These are phyloP conservation scores for Botia kubotai DNA, from an alignment of 2,797 vertebrate genomes.

Conservation along the genomic window DNA sequence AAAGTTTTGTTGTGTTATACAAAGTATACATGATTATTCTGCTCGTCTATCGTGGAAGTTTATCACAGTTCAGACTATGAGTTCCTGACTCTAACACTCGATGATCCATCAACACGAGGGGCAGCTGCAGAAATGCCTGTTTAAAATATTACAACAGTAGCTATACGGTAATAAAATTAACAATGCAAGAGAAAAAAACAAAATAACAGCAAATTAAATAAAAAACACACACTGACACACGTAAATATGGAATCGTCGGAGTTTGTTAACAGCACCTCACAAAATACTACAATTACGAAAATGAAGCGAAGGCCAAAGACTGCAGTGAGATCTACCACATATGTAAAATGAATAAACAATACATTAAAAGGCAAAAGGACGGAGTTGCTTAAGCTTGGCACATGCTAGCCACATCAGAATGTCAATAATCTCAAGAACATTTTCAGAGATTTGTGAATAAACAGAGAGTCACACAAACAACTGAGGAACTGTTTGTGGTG, in stretches of 20 bases:
- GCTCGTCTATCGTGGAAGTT: constrained; percentile 27
- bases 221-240: constrained; percentile 39
- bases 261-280: constrained; percentile 29
- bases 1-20: constrained; percentile 76
- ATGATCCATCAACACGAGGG: constrained; percentile 54
- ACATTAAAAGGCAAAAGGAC: constrained; percentile 26
- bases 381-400: constrained; percentile 5
- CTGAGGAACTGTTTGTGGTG: not conserved
- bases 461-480: not conserved
- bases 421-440: not conserved
- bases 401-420: not conserved
- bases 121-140: constrained; percentile 42
- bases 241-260: constrained; percentile 45
- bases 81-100: constrained; percentile 55
- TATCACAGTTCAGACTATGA: constrained; percentile 52
- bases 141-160: not conserved
- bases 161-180: constrained; percentile 3
- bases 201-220: constrained; percentile 34
- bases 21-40: constrained; percentile 73
- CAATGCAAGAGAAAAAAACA: constrained; percentile 23
- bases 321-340: constrained; percentile 37
- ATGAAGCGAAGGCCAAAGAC: too few species aligned
- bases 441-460: not conserved
- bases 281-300: too few species aligned
- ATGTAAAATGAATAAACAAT: constrained; percentile 13